Conservation (phyloP, 2,113 vertebrate species). For the Felis chaus region DNA sequence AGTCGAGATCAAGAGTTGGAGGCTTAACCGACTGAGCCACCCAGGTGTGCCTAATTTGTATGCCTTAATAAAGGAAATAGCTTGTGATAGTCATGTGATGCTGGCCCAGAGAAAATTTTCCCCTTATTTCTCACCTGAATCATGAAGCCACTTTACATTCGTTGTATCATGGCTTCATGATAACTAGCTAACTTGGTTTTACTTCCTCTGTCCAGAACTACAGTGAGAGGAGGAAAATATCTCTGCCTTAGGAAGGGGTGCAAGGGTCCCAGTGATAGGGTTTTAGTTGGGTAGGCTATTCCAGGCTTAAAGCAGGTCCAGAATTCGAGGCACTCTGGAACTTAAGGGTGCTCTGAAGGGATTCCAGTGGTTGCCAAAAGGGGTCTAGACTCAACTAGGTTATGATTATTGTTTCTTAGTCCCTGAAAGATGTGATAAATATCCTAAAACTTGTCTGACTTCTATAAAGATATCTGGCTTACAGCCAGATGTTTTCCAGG, state of each 20-base stretch:
- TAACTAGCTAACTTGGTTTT: not conserved
- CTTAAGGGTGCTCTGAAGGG: not conserved
- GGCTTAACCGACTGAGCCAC: no score
- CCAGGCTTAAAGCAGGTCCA: not conserved
- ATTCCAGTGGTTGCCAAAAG: not conserved
- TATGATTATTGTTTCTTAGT: not conserved
- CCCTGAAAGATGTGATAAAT: not conserved
- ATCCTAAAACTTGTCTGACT: not conserved
- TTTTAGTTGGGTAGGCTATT: not conserved
- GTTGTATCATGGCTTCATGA: not conserved
- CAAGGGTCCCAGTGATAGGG: not conserved
- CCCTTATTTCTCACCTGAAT: not conserved
- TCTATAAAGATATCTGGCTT: not conserved
- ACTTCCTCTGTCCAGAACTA: not conserved
- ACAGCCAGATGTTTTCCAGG: not conserved
- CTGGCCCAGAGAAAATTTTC: not conserved
- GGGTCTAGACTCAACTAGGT: not conserved
- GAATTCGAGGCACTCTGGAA: not conserved
- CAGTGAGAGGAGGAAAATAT: not conserved
- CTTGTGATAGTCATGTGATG: not conserved
- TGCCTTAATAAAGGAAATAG: not conserved
- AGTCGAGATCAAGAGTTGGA: no score
- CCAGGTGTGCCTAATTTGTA: not conserved
- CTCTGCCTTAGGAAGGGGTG: not conserved
- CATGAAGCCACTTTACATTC: not conserved